phyloP scores from a whole-genome alignment of 2,113 vertebrate species.

The Pimephales promelas region DNA sequence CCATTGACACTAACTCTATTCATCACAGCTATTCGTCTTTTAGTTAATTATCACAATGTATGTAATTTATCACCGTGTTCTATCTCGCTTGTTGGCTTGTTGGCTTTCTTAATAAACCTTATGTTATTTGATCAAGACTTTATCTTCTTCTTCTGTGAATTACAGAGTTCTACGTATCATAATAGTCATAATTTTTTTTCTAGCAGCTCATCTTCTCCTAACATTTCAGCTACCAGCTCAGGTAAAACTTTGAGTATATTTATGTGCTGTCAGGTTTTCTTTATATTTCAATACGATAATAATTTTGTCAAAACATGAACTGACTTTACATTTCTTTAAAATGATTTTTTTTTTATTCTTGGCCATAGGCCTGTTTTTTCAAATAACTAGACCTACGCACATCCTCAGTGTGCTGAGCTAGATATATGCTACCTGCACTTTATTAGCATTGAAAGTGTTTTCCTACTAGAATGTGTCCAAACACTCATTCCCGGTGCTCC shows the following conservation, averaged over 20 bases:
- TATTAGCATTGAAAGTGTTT: constrained; percentile 48
- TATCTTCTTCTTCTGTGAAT: too few relatives aligned
- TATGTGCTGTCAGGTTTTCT: neutral
- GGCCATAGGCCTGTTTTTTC: constrained; percentile 1
- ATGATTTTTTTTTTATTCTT: neutral
- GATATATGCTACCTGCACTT: constrained; percentile 28
- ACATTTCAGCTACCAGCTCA: neutral
- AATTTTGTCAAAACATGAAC: neutral
- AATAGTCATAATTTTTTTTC: neutral
- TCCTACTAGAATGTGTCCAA: constrained; percentile 24
- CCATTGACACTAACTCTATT: too few relatives aligned
- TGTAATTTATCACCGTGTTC: too few relatives aligned
- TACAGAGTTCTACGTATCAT: neutral
- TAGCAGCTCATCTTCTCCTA: neutral
- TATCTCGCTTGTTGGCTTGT: too few relatives aligned
- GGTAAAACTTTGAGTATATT: neutral
- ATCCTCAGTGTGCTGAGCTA: constrained; percentile 20
- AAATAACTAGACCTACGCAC: neutral
- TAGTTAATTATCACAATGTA: too few relatives aligned
- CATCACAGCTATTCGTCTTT: too few relatives aligned
- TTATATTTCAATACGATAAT: neutral
- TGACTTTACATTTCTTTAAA: neutral
- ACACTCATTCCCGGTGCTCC: constrained; percentile 19
- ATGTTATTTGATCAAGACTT: too few relatives aligned
- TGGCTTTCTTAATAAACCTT: too few relatives aligned